Percentiles rank a stretch among this genome's conserved stretches.
Conservation (phyloP, 2,888 invertebrate species). For the Trichopoda pennipes region DNA sequence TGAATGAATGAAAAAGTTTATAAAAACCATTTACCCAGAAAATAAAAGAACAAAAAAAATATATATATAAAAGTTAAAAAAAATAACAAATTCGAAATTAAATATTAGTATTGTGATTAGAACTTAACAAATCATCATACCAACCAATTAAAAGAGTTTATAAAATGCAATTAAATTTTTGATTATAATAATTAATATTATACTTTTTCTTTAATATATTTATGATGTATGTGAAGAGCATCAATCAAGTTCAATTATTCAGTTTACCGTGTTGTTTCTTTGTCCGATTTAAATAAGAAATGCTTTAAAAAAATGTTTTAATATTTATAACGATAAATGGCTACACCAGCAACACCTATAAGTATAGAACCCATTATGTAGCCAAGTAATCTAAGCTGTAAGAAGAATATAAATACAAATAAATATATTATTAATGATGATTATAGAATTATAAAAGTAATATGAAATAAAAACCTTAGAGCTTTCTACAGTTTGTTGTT, state of each 20-base stretch:
- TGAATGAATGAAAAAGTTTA: constrained; percentile 1
- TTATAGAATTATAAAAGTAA: background rate
- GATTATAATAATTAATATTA: constrained; percentile 23
- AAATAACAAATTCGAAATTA: background rate
- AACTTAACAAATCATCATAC: background rate
- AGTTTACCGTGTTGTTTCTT: constrained; percentile 10
- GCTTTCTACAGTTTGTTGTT: constrained; percentile 76
- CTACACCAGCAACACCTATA: constrained; percentile 87
- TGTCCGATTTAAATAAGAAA: background rate
- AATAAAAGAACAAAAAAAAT: constrained; percentile 18
- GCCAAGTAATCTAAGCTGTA: constrained; percentile 79
- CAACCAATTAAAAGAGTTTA: constrained; percentile 12
- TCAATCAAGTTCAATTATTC: constrained; percentile 13
- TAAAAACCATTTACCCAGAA: constrained; percentile 43
- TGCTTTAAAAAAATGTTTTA: constrained; percentile 60
- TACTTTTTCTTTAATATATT: constrained; percentile 24
- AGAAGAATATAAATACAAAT: constrained; percentile 41
- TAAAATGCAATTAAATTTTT: constrained; percentile 18
- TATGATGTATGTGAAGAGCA: constrained; percentile 21
- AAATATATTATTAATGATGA: background rate
- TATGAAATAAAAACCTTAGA: constrained; percentile 75
- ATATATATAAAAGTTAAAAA: constrained; percentile 5
- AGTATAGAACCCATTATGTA: constrained; percentile 85
- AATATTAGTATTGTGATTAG: background rate
- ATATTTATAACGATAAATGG: constrained; percentile 88